These are phyloP conservation scores for Rhinolophus ferrumequinum DNA, from an alignment of 2,113 vertebrate species.

Conservation along the genomic window DNA sequence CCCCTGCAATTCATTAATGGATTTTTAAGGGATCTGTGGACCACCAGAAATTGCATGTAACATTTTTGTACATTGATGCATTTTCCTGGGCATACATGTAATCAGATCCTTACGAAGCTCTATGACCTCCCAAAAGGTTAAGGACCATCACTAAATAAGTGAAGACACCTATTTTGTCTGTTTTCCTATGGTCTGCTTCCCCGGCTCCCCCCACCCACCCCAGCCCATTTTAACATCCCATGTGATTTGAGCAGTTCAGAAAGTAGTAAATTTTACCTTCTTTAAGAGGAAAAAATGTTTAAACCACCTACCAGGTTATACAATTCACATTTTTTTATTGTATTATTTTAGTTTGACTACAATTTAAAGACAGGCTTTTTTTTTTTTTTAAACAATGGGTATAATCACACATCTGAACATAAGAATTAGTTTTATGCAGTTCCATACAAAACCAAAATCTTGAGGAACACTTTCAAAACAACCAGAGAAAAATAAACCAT, in stretches of 20 bases:
- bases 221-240: constrained; percentile 71
- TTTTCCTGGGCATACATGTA: not conserved
- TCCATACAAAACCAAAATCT: constrained; percentile 85
- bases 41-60: not conserved
- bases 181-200: constrained; percentile 1
- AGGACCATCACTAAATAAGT: not conserved
- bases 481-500: constrained; percentile 87
- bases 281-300: constrained; percentile 74
- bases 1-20: not conserved
- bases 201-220: not conserved
- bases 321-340: constrained; percentile 79
- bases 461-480: constrained; percentile 88
- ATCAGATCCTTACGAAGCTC: not conserved
- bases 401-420: constrained; percentile 86
- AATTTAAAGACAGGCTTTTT: constrained; percentile 80
- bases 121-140: not conserved
- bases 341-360: constrained; percentile 81
- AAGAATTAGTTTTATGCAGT: constrained; percentile 87
- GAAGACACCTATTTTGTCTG: constrained; percentile 34
- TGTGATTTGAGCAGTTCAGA: constrained; percentile 65
- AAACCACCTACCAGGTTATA: constrained; percentile 79
- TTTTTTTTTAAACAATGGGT: constrained; percentile 80
- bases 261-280: constrained; percentile 76
- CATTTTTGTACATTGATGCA: not conserved
- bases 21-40: not conserved